Evolutionary conservation across 2,888 invertebrate species (phyloP).

Genomic region (Cepaea hortensis): DNA sequence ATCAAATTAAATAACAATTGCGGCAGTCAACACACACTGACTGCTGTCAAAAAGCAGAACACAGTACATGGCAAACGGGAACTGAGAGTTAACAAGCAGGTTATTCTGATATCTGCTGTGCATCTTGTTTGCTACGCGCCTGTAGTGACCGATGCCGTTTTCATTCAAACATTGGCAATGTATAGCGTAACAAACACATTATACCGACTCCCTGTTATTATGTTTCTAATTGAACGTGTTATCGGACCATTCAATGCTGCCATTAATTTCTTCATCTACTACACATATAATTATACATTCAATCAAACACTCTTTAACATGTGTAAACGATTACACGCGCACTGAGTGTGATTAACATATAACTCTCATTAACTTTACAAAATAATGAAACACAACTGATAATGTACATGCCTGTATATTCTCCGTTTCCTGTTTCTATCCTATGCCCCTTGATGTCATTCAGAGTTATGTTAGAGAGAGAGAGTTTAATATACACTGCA

Average conservation of each 20-base stretch:
- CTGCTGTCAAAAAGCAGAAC: not conserved
- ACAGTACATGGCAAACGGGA: not conserved
- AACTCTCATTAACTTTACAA: too few relatives aligned
- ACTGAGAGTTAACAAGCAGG: not conserved
- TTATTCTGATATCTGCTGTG: not conserved
- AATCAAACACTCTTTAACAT: not conserved
- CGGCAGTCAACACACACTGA: too few relatives aligned
- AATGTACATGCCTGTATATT: too few relatives aligned
- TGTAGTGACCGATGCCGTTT: not conserved
- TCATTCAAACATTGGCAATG: not conserved
- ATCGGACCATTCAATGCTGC: not conserved
- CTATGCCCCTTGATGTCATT: too few relatives aligned
- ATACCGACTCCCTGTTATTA: not conserved
- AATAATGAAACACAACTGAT: too few relatives aligned
- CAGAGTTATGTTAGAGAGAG: too few relatives aligned
- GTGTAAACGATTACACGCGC: too few relatives aligned
- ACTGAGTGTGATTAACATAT: too few relatives aligned
- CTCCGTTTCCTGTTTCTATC: too few relatives aligned
- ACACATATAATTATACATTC: not conserved
- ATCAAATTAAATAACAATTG: too few relatives aligned
- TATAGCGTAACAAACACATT: not conserved
- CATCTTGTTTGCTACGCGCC: not conserved
- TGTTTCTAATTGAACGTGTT: not conserved
- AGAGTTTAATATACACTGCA: too few relatives aligned
- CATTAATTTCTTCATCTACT: not conserved